Evolutionary conservation across 2,113 vertebrate genomes (phyloP), one percentile per base, ranked within the genome.

Genomic region (Ondatra zibethicus): DNA sequence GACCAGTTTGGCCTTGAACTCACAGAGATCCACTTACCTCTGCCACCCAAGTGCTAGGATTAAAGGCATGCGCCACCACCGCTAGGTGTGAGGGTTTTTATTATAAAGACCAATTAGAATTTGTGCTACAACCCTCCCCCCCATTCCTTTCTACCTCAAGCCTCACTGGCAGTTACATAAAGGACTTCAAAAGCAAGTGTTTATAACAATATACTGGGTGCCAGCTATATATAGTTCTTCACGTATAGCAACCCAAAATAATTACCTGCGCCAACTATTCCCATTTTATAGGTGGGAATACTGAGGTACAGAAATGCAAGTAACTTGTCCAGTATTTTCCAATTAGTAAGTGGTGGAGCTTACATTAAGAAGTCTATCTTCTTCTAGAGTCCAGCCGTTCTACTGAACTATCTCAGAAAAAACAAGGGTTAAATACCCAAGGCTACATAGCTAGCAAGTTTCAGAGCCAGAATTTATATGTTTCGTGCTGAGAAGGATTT

Each of bases 341-440:
- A 93, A 70, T 47, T 47, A 45, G 10, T 84, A 89, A 80, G 11
- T 47, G 45, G 47, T 80, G 93, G 31, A 68, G 47, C 27, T 91
- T 31, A 21, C 11, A 73, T 94, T 84, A 61, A 70, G 65, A 90
- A 73, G 70, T 91, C 45, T 88, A 36, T 63, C 50, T 80, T 10
- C 12, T 65, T 84, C 8, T 84, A 47, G 17, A 80, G 63, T 70
- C 36, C 13, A 84, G 36, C 31, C 47, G 61, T 75, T 84, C 5
- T 55, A 3, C 52, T 91, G 47, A 94, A 68, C 31, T 78, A 73
- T 19, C 17, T 89, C 39, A 65, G 73, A 92, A 96, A 95, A 92
- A 93, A 89, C 70, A 39, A 72, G 16, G 33, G 23, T 63, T 91
- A 94, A 75, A 55, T 68, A 91, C 45, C 25, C 27, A 95, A 72